Evolutionary conservation across 2,888 invertebrate genomes (phyloP), one percentile per base, ranked within the genome.

Genomic region (Globia sparganii): DNA sequence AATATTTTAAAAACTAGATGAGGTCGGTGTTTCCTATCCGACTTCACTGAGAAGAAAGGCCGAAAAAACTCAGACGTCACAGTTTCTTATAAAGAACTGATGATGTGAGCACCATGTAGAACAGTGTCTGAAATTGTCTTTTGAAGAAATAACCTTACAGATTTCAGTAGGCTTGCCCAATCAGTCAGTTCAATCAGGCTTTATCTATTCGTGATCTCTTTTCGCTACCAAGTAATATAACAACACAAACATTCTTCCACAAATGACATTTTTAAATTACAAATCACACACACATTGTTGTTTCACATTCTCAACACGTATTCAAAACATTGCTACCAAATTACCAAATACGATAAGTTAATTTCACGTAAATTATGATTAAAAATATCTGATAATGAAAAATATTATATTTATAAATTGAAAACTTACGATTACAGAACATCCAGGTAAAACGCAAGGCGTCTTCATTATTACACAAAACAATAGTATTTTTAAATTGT

Each of bases 381-480:
- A 13, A 49, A 73, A 67, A 73, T 70, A 71, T 66, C 76, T 64
- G 65, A 72, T 72, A 69, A 66, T 6, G 28, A 64, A 67, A 31
- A 72, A 73, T 65, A 80, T 49, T 56, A 72, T 4, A 49, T 49
- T 49, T 37, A 37, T 34, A 21, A 21, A 25, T 53, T 56, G n/a
- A 11, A 56, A 86, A 94, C 96, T 96, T 82, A 96, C 96, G 77
- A 95, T 88, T 58, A 81, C 81, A 13, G 90, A 91, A 83, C 95
- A 95, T 86, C 96, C 94, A 31, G 95, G 95, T 21, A 95, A 68
- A n/a, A 95, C 81, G 82, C 96, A 95, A 25, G 93, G 93, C 58
- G 88, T 89, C 89, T 93, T 94, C 95, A 95, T 96, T 77, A 31
- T 91, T 3, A 53, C 73, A 84, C 71, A 25, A 68, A 49, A 85